Base-by-base conservation (phyloP, 2,888 invertebrate genomes). In the Polyommatus icarus region DNA sequence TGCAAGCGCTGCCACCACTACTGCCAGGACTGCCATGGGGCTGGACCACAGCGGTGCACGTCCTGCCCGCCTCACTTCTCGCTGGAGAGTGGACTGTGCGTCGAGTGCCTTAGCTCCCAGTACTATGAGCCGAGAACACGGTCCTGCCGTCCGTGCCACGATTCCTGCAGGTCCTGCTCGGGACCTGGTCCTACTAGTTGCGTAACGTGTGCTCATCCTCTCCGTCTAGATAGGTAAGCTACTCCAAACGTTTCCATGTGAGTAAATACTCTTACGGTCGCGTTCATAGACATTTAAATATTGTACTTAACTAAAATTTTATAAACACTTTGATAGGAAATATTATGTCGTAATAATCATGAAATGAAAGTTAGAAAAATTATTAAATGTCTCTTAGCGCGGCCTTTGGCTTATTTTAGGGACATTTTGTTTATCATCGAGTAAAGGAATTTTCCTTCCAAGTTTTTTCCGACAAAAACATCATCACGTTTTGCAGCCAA, bases 1-100 rank as follows among this genome's bases (percentile, higher is more conserved):
- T 98, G 98, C 87, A 96, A 97, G 83, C 97, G 97, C 85, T 98
- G 98, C 90, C 98, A 98, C 91, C 97, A 97, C 86, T 97, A 97
- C 83, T 98, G 98, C 88, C 96, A 96, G 84, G 97, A 97, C 84
- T 98, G 98, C 87, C 96, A 96, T 85, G 98, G 98, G 12, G 96
- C 97, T 79, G 97, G 97, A 0, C 97, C 97, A 0, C 93, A 96
- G 84, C 95, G 96, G 78, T 97, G 97, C 84, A 96, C 96, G 1
- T 96, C 96, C 0, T 97, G 97, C 83, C 96, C 96, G 3, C 93
- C 95, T 12, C 96, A 96, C 84, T 96, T 96, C 81, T 96, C 96
- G 89, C 90, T 97, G 61, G 96, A 96, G 81, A 95, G 95, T 78
- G 96, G 96, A 1, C 89, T 96, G 77, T 97, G 97, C 85, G 96